A percentile compares a stretch with the other conserved stretches of the same genome.
Conservation (phyloP, 1,140 invertebrate species). For the Mesaphorura yosii region DNA sequence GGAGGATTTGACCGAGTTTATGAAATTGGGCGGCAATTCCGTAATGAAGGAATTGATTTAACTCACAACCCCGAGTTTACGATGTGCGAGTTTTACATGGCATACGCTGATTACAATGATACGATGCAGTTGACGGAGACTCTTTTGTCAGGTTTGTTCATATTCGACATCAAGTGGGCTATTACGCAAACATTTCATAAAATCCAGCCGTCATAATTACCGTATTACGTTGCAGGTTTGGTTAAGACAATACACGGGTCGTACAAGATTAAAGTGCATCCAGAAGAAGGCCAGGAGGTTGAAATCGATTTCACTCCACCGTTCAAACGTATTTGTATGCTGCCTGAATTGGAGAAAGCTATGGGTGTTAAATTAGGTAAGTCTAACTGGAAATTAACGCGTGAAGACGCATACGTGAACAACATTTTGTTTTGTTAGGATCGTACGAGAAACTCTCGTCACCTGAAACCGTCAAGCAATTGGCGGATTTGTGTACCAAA, state of each 20-base stretch:
- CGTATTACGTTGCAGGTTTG: constrained; percentile 42
- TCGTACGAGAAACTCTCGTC: constrained; percentile 50
- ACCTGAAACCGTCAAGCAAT: constrained; percentile 53
- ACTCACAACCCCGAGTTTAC: constrained; percentile 99
- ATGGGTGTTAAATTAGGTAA: constrained; percentile 46
- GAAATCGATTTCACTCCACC: constrained; percentile 97
- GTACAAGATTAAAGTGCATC: constrained; percentile 78
- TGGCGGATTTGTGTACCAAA: constrained; percentile 73
- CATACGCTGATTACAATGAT: constrained; percentile 98
- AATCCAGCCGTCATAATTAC: too few relatives aligned
- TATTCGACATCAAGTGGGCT: constrained; percentile 2
- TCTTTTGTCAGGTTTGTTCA: constrained; percentile 59
- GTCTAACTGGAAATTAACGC: background rate
- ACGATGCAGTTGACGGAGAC: constrained; percentile 84
- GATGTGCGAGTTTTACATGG: constrained; percentile 99
- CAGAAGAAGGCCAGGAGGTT: constrained; percentile 60
- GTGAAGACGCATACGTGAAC: background rate
- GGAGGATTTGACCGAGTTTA: constrained; percentile 95
- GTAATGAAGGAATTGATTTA: constrained; percentile 97
- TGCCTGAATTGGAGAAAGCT: constrained; percentile 72
- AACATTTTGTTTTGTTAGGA: constrained; percentile 11
- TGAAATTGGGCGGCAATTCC: constrained; percentile 93
- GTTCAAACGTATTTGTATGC: constrained; percentile 83
- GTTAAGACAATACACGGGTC: constrained; percentile 54
- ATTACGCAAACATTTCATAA: background rate